A percentile compares a stretch with the other conserved stretches of the same genome.
Evolutionary conservation across 53 echinoderm and acorn worm genomes (phyloP).

Genomic region (Mesocentrotus franciscanus): DNA sequence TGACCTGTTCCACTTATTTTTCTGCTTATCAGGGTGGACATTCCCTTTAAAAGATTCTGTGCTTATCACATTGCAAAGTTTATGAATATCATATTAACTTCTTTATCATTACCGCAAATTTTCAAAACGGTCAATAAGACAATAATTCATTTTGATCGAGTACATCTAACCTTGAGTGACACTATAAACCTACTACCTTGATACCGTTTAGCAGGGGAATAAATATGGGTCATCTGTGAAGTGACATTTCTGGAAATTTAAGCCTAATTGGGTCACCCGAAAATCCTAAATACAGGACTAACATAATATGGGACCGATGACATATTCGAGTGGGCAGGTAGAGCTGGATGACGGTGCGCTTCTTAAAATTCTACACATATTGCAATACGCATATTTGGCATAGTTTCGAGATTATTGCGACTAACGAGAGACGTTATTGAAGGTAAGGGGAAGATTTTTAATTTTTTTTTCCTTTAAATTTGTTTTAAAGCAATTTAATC

Average conservation of each 20-base stretch:
- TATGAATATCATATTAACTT: not conserved
- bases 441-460: not conserved
- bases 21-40: no score
- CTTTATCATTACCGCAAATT: not conserved
- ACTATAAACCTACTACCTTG: not conserved
- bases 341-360: not conserved
- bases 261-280: constrained; percentile 38
- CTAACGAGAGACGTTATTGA: not conserved
- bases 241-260: constrained; percentile 43
- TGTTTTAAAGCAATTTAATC: no score
- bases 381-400: not conserved
- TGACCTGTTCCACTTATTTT: no score
- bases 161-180: not conserved
- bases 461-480: no score
- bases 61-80: not conserved
- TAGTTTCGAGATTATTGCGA: not conserved
- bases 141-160: not conserved
- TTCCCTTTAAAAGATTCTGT: not conserved
- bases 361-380: not conserved
- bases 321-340: not conserved
- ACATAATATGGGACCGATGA: constrained; percentile 23
- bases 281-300: constrained; percentile 24
- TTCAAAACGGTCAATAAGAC: not conserved
- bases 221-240: constrained; percentile 5
- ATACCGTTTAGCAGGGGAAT: not conserved